Evolutionary conservation across 2,888 invertebrate species (phyloP), one percentile per base, ranked within the genome.

Genomic region (Muscina levida): DNA sequence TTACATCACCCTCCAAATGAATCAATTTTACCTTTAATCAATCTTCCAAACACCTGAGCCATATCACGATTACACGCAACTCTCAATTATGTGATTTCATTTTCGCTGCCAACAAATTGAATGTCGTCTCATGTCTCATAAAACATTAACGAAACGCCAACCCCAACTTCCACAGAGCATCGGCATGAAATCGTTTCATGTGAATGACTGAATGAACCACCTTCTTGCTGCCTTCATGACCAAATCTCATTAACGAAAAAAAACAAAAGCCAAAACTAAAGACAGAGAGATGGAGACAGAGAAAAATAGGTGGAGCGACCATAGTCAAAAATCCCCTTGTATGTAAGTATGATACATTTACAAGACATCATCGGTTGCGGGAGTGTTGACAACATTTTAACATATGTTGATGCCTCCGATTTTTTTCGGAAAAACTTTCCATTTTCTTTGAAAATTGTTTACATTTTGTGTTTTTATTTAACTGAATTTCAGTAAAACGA

Each of bases 401-500:
- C 15, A 6, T 37, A 2, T 19, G 51, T 10, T 51, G 53, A 13
- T 24, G 24, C 22, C 3, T 11, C 3, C 24, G 3, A 17, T 8
- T 3, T 13, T 3, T 13, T 11, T 56, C 19, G 37, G n/a, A n/a
- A 59, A 11, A 39, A 59, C 59, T 59, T 59, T 59, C 59, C 59
- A 59, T 59, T 37, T 57, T 57, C 6, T n/a, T 57, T 31, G 10
- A 46, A n/a, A 4, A 1, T 26, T 57, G 2, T 48, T 48, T 48
- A n/a, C 17, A 22, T 37, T 57, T 57, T 57, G 26, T 31, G 59
- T 39, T 51, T 67, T 37, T 31, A 67, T 51, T 53, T 39, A 22
- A 68, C 39, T 68, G 22, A 19, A 51, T 19, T 72, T 39, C 51
- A 73, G 31, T 67, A 72, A 77, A 70, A 74, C 67, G 68, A 77